Conservation (phyloP, 2,888 invertebrate species). For the Metallyticus violacea region DNA sequence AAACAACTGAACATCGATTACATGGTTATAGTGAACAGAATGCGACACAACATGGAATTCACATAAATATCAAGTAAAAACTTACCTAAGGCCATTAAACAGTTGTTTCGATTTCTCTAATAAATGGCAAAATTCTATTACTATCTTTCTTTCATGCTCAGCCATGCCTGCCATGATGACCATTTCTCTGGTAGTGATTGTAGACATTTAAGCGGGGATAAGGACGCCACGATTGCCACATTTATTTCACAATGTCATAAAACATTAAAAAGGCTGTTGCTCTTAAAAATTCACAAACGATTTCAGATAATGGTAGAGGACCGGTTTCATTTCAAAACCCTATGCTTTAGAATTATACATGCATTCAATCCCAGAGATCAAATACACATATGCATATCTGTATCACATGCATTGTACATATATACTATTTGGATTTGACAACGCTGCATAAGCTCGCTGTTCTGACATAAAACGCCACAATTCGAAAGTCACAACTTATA, state of each 20-base stretch:
- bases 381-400: neutral
- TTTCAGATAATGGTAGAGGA: neutral
- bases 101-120: constrained; percentile 96
- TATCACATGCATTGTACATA: neutral
- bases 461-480: neutral
- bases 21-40: neutral
- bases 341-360: neutral
- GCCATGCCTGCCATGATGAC: constrained; percentile 78
- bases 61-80: neutral
- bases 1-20: constrained; percentile 2
- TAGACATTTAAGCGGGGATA: constrained; percentile 18
- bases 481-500: neutral
- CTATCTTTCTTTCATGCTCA: constrained; percentile 86
- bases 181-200: constrained; percentile 34
- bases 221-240: constrained; percentile 12
- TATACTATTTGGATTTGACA: neutral
- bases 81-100: constrained; percentile 89
- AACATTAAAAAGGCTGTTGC: neutral
- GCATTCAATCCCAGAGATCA: neutral
- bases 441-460: neutral
- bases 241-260: neutral
- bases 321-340: neutral
- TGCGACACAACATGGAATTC: neutral
- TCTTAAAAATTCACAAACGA: neutral
- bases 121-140: constrained; percentile 93